Percentiles rank a stretch among this genome's conserved stretches.
Conservation (phyloP, 1,140 invertebrate species). For the Calycopis cecrops region DNA sequence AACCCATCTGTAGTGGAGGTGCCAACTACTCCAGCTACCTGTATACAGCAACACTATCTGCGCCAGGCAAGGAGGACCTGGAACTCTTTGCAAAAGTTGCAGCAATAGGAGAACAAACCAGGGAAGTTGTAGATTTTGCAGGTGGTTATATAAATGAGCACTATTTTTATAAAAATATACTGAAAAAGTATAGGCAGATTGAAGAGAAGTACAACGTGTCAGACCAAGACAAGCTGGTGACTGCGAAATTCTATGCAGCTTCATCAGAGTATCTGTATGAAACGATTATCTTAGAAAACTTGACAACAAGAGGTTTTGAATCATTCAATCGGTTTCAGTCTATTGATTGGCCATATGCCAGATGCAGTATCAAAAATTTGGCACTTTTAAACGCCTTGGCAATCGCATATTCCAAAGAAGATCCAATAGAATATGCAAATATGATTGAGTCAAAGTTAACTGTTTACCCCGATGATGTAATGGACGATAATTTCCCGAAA, state of each 20-base stretch:
- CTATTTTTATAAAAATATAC: conserved; percentile 29
- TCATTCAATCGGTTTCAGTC: conserved; percentile 34
- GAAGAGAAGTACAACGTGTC: conserved; percentile 28
- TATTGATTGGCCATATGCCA: conserved; percentile 39
- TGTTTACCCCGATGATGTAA: neutral
- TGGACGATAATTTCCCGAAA: neutral
- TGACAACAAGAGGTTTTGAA: conserved; percentile 28
- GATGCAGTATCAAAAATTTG: conserved; percentile 26
- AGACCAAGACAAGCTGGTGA: neutral
- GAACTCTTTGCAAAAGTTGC: conserved; percentile 39
- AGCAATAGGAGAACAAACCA: conserved; percentile 21
- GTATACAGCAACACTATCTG: conserved; percentile 22
- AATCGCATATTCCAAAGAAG: conserved; percentile 25
- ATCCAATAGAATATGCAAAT: conserved; percentile 28
- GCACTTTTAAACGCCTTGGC: conserved; percentile 45
- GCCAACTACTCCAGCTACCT: conserved; percentile 36
- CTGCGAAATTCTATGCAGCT: conserved; percentile 31
- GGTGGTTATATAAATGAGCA: conserved; percentile 26
- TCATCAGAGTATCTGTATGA: conserved; percentile 25
- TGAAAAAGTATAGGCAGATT: conserved; percentile 19
- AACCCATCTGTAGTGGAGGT: conserved; percentile 21
- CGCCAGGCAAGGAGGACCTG: conserved; percentile 14
- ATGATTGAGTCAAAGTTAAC: neutral
- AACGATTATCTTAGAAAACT: conserved; percentile 37
- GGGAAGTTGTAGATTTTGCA: neutral